These are phyloP conservation scores for Petrolisthes manimaculis DNA, from an alignment of 2,888 invertebrate species.

Conservation along the genomic window DNA sequence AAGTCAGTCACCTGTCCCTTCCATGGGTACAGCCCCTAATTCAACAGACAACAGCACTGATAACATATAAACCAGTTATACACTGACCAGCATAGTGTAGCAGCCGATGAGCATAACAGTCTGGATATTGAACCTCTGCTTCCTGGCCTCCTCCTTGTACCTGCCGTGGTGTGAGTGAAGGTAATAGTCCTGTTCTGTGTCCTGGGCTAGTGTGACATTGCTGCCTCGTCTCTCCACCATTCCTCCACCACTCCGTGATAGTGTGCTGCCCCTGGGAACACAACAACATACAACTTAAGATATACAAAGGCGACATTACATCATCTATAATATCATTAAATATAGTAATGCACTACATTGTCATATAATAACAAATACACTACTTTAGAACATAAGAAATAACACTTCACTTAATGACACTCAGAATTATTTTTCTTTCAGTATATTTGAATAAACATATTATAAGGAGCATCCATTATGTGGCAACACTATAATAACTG, in stretches of 20 bases:
- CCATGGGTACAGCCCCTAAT: background rate
- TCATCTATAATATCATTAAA: background rate
- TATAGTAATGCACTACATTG: background rate
- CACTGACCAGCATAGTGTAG: conserved; percentile 64
- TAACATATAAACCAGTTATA: background rate
- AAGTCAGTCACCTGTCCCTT: background rate
- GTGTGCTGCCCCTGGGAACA: conserved; percentile 48
- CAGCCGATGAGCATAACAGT: conserved; percentile 65
- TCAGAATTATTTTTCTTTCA: too few species aligned
- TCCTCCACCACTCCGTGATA: conserved; percentile 32
- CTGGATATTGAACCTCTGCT: conserved; percentile 64
- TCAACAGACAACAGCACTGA: background rate
- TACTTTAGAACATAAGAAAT: too few species aligned
- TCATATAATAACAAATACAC: background rate
- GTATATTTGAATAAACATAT: too few species aligned
- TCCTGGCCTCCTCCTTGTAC: conserved; percentile 59
- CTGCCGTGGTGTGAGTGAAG: conserved; percentile 53
- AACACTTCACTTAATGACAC: too few species aligned
- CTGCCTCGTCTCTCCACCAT: conserved; percentile 30
- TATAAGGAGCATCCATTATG: too few species aligned
- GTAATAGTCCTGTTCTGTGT: conserved; percentile 63
- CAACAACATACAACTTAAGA: background rate
- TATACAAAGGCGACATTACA: background rate
- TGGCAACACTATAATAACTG: too few species aligned
- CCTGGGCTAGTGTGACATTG: conserved; percentile 52